Evolutionary conservation across 2,888 invertebrate genomes (phyloP).

Genomic region (Teinopalpus imperialis): DNA sequence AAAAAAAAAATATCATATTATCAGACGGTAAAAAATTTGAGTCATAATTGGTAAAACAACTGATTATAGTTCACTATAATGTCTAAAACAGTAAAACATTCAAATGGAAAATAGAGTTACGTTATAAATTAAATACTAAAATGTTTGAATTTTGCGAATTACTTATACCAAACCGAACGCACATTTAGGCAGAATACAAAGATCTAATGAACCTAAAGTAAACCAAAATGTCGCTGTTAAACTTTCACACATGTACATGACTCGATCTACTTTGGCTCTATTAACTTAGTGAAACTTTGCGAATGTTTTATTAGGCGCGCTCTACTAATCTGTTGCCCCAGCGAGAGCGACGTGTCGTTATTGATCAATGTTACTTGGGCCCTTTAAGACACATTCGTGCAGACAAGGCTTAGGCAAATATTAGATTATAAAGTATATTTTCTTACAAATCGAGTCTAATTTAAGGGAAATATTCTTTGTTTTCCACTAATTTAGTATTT

Average conservation of each 20-base stretch:
- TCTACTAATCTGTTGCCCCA: constrained; percentile 21
- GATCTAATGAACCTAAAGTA: constrained; percentile 1
- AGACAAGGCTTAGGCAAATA: not conserved
- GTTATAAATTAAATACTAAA: too few relatives aligned
- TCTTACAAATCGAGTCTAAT: not conserved
- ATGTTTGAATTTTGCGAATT: too few relatives aligned
- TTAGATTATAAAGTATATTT: not conserved
- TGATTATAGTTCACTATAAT: too few relatives aligned
- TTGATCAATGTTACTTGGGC: constrained; percentile 22
- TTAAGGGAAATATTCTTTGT: too few relatives aligned
- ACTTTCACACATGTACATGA: constrained; percentile 37
- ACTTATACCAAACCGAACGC: too few relatives aligned
- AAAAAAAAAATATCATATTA: too few relatives aligned
- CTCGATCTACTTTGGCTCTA: constrained; percentile 35
- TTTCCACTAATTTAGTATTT: too few relatives aligned
- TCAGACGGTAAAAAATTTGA: too few relatives aligned
- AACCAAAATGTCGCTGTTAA: constrained; percentile 32
- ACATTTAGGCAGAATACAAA: not conserved
- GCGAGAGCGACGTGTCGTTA: constrained; percentile 23
- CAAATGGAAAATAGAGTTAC: too few relatives aligned
- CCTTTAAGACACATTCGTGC: constrained; percentile 13
- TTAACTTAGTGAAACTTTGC: constrained; percentile 36
- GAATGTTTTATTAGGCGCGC: constrained; percentile 23
- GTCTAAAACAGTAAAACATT: too few relatives aligned
- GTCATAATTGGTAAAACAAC: too few relatives aligned